These are phyloP conservation scores for Clarias fuscus DNA, from an alignment of 2,797 vertebrate species.

Conservation along the genomic window DNA sequence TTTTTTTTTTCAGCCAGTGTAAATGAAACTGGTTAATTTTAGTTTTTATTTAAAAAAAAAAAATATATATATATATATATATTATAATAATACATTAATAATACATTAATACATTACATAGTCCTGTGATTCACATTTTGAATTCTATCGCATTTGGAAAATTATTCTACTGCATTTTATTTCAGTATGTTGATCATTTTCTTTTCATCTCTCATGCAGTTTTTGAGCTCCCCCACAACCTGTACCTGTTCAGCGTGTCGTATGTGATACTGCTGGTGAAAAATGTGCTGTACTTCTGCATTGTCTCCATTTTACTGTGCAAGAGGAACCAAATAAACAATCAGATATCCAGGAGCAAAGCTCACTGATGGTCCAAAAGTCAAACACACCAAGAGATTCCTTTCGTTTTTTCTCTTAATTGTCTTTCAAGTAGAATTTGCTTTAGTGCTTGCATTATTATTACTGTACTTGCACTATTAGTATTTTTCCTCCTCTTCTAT, in stretches of 20 bases:
- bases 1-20: too few species aligned
- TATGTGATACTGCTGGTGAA: slow-evolving; percentile 54
- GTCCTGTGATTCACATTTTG: not conserved
- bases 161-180: not conserved
- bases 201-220: not conserved
- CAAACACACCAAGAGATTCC: too few species aligned
- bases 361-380: not conserved
- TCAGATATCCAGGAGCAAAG: not conserved
- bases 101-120: not conserved
- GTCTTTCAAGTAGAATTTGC: not conserved
- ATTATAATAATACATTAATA: too few species aligned
- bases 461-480: not conserved
- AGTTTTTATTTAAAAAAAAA: too few species aligned
- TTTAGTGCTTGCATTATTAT: not conserved
- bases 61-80: too few species aligned
- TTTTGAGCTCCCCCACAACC: not conserved
- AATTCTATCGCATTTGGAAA: not conserved
- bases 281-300: slow-evolving; percentile 49
- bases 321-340: slow-evolving; percentile 22
- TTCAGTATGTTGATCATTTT: not conserved
- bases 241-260: slow-evolving; percentile 36
- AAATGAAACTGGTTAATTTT: too few species aligned
- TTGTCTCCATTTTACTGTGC: slow-evolving; percentile 33
- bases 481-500: not conserved
- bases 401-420: not conserved